Evolutionary conservation across 2,888 invertebrate species (phyloP), one percentile per base, ranked within the genome.

Genomic region (Lochmaea capreae): DNA sequence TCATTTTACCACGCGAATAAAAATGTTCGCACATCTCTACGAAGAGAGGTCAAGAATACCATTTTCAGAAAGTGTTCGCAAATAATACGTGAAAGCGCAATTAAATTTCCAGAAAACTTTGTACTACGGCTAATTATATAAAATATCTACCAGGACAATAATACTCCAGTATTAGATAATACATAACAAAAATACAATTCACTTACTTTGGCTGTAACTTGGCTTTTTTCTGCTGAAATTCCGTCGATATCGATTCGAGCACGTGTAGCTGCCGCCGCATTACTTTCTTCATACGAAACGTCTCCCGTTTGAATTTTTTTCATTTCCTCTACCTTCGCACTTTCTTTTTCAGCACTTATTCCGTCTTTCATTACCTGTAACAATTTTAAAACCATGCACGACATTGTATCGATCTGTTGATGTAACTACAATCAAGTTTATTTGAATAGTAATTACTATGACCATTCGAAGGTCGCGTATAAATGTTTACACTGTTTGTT

Each of bases 191-290:
- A 52, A 62, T 62, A 63, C 11, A 16, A 58, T 66, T 49, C 68
- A 85, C 89, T 88, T 87, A 95, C 95, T 91, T 95, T 94, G 80
- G 94, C 92, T 79, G 93, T 91, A 74, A 96, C 93, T 78, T 94
- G 92, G 84, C 94, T 94, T 87, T 96, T 94, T 88, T 97, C 95
- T 1, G 96, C 93, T 33, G 94, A 93, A 76, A 96, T 90, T 61
- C 96, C 96, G 84, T 96, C 95, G 76, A 95, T 90, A 87, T 96
- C 95, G 77, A 96, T 88, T 79, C 94, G 89, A 78, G 95, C 93
- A 80, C 93, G 91, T 77, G 93, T 91, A 16, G 95, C 94, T 42
- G 94, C 92, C 57, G 94, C 93, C 58, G 94, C 93, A 82, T 91
- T 92, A 78, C 92, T 92, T 87, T 95, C 94, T 82, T 94, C 93